phyloP scores from a whole-genome alignment of 2,797 vertebrate genomes.

The Novumbra hubbsi region DNA sequence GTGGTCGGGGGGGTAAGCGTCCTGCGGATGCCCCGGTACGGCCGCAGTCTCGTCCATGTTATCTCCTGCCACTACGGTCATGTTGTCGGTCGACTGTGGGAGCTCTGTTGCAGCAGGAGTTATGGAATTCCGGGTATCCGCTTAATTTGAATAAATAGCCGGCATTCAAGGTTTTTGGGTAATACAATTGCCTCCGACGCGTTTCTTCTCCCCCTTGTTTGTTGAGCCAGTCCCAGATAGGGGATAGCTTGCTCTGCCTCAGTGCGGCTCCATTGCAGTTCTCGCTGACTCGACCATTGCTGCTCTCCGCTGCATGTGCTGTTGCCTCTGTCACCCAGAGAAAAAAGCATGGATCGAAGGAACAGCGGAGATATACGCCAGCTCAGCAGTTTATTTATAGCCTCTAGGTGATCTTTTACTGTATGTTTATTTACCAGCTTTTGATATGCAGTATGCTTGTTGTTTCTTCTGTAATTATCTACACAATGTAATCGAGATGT shows the following conservation, averaged over 20 bases:
- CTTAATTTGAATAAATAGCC: slow-evolving; percentile 59
- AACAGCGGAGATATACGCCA: slow-evolving; percentile 81
- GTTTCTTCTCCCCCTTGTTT: slow-evolving; percentile 65
- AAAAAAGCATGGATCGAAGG: slow-evolving; percentile 71
- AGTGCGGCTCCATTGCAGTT: slow-evolving; percentile 81
- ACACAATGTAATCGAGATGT: background rate
- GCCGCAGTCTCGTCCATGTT: slow-evolving; percentile 94
- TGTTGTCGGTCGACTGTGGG: slow-evolving; percentile 69
- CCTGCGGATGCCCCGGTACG: slow-evolving; percentile 92
- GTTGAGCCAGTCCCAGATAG: slow-evolving; percentile 62
- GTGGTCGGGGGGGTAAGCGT: slow-evolving; percentile 86
- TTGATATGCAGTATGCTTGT: background rate
- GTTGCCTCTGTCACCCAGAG: slow-evolving; percentile 76
- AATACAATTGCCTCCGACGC: slow-evolving; percentile 32
- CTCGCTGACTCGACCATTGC: slow-evolving; percentile 79
- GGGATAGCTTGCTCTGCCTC: slow-evolving; percentile 76
- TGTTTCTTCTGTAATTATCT: background rate
- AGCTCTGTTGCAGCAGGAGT: slow-evolving; percentile 53
- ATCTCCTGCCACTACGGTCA: slow-evolving; percentile 96
- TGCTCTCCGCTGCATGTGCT: slow-evolving; percentile 74
- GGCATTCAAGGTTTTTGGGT: slow-evolving; percentile 58
- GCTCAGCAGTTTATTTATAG: slow-evolving; percentile 80
- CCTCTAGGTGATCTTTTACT: slow-evolving; percentile 19
- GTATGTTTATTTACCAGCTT: slow-evolving; percentile 40
- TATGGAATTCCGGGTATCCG: slow-evolving; percentile 46